Conservation (phyloP, 2,888 invertebrate species). For the Chrysina gloriosa region DNA sequence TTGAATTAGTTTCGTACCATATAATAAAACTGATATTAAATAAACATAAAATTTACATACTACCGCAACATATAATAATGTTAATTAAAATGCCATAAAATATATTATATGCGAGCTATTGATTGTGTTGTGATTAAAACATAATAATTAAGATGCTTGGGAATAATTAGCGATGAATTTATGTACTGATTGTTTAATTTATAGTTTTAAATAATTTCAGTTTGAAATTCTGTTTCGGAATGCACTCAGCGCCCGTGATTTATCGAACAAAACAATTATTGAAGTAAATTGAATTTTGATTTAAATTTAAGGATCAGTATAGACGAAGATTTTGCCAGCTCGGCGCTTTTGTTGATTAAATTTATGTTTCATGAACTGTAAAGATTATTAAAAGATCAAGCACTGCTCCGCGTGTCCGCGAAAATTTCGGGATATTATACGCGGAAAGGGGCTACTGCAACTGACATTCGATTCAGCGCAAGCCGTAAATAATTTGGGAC, state of each 20-base stretch:
- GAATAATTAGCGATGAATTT: conserved; percentile 12
- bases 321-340: neutral
- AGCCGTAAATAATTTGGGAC: conserved; percentile 30
- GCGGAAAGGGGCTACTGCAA: conserved; percentile 16
- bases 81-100: conserved; percentile 32
- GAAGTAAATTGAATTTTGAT: neutral
- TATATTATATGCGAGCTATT: conserved; percentile 19
- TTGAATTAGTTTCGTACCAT: conserved; percentile 11
- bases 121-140: conserved; percentile 2
- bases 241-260: neutral
- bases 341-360: conserved; percentile 8
- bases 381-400: conserved; percentile 25
- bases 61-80: conserved; percentile 20
- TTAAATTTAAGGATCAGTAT: neutral
- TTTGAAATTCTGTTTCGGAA: neutral
- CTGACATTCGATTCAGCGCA: conserved; percentile 19
- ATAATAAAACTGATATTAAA: conserved; percentile 25
- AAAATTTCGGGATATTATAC: neutral
- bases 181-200: neutral
- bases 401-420: neutral
- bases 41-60: conserved; percentile 26
- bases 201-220: neutral
- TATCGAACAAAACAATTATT: neutral
- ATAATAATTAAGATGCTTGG: conserved; percentile 25
- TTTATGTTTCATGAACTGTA: conserved; percentile 12